Conservation (phyloP, 2,888 invertebrate genomes). For the Pemphredon lugubris region DNA sequence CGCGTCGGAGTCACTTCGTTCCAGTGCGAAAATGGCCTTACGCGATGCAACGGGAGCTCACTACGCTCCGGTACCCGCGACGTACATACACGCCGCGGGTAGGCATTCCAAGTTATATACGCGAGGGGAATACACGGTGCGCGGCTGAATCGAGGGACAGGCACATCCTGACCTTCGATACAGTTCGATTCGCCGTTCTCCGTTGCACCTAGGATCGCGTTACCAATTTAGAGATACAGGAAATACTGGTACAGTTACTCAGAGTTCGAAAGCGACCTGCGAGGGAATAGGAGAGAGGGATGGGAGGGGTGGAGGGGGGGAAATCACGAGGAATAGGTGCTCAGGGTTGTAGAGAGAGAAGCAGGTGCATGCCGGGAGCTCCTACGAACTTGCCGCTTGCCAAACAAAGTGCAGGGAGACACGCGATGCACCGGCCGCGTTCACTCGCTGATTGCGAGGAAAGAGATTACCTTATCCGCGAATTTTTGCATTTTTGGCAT, state of each 20-base stretch:
- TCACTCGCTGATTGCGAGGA: not conserved
- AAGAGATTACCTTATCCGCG: not conserved
- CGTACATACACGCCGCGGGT: not conserved
- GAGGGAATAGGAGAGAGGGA: constrained; percentile 12
- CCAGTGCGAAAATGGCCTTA: too few species aligned
- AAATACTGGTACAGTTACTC: constrained; percentile 67
- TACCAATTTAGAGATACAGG: constrained; percentile 71
- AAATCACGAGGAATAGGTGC: constrained; percentile 5
- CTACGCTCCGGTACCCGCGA: constrained; percentile 17
- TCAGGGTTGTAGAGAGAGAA: constrained; percentile 9
- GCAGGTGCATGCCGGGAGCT: constrained; percentile 12
- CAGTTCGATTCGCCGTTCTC: constrained; percentile 62
- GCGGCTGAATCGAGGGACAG: constrained; percentile 34
- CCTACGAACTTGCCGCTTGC: constrained; percentile 1
- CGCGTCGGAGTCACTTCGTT: not conserved
- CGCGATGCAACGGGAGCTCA: constrained; percentile 18
- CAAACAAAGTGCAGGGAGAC: constrained; percentile 6
- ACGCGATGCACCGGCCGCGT: constrained; percentile 2
- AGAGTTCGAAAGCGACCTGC: constrained; percentile 44
- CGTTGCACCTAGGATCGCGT: constrained; percentile 53
- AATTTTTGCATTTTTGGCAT: not conserved
- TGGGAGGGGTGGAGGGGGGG: not conserved
- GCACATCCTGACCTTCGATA: constrained; percentile 66
- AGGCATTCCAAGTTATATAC: constrained; percentile 29
- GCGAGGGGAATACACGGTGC: constrained; percentile 38